Conservation (phyloP, 2,113 vertebrate genomes). For the Apteryx owenii region DNA sequence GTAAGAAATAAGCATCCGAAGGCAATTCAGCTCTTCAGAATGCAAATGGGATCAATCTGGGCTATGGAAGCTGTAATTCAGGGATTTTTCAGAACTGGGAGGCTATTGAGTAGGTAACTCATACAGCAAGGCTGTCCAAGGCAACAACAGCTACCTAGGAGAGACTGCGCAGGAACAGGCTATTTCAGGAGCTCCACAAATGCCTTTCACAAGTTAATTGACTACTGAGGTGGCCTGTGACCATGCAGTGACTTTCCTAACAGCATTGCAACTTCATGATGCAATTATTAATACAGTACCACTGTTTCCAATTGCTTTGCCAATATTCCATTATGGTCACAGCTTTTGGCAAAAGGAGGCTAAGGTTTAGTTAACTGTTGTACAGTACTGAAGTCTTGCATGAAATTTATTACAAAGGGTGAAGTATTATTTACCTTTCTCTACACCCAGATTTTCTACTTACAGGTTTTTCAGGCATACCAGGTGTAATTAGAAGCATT, state of each 20-base stretch:
- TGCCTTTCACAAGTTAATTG: neutral
- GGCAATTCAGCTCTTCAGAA: neutral
- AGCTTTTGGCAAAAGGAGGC: neutral
- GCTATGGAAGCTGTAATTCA: neutral
- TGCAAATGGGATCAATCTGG: neutral
- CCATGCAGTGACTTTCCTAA: neutral
- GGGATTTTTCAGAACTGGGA: neutral
- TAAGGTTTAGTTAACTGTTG: neutral
- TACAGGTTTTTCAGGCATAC: neutral
- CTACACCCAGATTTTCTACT: neutral
- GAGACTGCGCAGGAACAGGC: neutral
- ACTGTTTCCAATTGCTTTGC: neutral
- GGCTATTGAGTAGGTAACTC: neutral
- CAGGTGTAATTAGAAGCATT: neutral
- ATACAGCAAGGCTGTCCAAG: neutral
- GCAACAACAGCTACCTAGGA: neutral
- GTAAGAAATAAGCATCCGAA: neutral
- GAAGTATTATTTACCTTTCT: neutral
- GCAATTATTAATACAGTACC: neutral
- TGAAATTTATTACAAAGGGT: neutral
- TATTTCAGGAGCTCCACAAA: neutral
- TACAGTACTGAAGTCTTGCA: neutral
- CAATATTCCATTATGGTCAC: neutral
- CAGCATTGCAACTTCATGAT: neutral
- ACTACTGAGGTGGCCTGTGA: neutral